Evolutionary conservation across 2,797 vertebrate species (phyloP).

Genomic region (Tenualosa thibaudeaui): DNA sequence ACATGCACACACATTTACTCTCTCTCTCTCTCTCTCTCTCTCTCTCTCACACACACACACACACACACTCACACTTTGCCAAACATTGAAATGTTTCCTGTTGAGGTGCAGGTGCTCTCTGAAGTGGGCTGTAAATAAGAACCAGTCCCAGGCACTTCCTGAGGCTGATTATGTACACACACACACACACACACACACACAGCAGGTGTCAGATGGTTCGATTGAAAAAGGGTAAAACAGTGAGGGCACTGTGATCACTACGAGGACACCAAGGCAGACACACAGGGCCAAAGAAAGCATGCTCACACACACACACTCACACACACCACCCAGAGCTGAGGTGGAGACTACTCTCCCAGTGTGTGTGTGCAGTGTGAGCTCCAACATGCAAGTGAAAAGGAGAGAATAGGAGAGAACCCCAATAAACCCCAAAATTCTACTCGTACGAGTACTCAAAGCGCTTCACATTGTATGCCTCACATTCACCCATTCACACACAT

Average conservation of each 20-base stretch:
- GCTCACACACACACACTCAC: neutral
- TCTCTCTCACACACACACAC: neutral
- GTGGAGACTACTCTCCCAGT: too few species aligned
- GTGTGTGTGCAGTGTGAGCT: too few species aligned
- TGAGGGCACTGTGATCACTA: constrained; percentile 58
- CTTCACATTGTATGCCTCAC: too few species aligned
- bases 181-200: constrained; percentile 62
- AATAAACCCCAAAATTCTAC: too few species aligned
- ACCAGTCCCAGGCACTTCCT: constrained; percentile 65
- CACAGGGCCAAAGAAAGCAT: neutral
- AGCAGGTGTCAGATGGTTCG: constrained; percentile 84
- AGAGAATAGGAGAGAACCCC: too few species aligned
- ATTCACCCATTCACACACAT: too few species aligned
- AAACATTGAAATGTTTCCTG: constrained; percentile 65
- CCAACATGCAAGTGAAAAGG: too few species aligned
- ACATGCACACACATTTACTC: too few species aligned
- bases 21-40: neutral
- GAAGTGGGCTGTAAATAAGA: constrained; percentile 65
- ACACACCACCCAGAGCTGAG: neutral
- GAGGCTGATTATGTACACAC: constrained; percentile 62
- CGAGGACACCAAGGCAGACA: neutral
- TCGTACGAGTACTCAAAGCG: too few species aligned
- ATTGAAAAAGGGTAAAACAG: constrained; percentile 72
- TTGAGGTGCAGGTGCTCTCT: constrained; percentile 74
- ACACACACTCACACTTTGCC: neutral